These are phyloP conservation scores for Tinea pellionella DNA, from an alignment of 2,888 invertebrate species.

Conservation along the genomic window DNA sequence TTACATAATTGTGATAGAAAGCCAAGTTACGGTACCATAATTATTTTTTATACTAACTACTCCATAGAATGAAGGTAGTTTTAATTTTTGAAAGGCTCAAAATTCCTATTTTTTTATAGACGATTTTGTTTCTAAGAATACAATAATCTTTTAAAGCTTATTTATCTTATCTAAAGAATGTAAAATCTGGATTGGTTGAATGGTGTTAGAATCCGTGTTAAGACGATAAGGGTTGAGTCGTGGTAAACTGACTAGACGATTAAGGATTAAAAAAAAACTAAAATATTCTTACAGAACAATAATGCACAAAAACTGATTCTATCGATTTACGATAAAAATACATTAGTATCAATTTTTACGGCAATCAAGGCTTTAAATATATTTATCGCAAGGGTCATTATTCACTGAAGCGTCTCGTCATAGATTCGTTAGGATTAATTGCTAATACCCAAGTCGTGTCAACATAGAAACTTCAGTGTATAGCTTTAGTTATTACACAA, in stretches of 20 bases:
- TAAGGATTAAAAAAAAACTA: too few relatives aligned
- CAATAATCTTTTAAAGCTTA: neutral
- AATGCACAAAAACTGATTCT: too few relatives aligned
- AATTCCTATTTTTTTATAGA: neutral
- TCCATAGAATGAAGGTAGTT: neutral
- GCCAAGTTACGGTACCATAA: neutral
- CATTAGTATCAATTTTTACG: too few relatives aligned
- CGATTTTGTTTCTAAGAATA: neutral
- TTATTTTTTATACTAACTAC: neutral
- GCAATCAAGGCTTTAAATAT: too few relatives aligned
- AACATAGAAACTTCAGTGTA: too few relatives aligned
- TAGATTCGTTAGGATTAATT: too few relatives aligned
- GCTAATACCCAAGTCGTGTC: too few relatives aligned
- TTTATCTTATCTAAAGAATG: conserved; percentile 2
- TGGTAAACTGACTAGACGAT: neutral
- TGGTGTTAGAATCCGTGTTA: neutral
- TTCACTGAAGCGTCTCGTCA: too few relatives aligned
- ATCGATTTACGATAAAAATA: too few relatives aligned
- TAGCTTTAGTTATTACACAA: too few relatives aligned
- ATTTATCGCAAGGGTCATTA: too few relatives aligned
- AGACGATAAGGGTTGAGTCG: neutral
- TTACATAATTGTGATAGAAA: neutral
- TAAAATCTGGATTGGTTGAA: neutral
- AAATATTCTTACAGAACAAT: too few relatives aligned
- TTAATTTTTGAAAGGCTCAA: neutral